Evolutionary conservation across 2,113 vertebrate species (phyloP).

Genomic region (Podilymbus podiceps): DNA sequence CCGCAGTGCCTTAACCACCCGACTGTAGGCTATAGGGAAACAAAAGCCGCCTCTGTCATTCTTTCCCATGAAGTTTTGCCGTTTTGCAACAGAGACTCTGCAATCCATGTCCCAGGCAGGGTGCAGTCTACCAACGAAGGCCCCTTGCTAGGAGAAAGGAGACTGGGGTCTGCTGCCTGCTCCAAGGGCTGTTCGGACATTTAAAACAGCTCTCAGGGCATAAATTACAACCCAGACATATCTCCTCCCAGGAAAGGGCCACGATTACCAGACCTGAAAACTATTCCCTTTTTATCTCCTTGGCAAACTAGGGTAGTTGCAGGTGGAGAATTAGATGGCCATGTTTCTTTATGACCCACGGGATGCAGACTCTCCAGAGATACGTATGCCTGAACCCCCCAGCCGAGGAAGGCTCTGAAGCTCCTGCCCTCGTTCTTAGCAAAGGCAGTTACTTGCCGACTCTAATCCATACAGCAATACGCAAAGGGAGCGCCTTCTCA

Average conservation of each 20-base stretch:
- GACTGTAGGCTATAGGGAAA: not conserved
- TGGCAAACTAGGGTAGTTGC: not conserved
- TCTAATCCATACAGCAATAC: not conserved
- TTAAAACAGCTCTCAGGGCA: not conserved
- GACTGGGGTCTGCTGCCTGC: not conserved
- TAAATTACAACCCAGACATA: not conserved
- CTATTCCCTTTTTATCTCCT: not conserved
- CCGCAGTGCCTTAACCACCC: not conserved
- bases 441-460: not conserved
- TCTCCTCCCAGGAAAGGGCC: not conserved
- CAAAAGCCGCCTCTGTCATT: not conserved
- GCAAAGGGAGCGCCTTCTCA: not conserved
- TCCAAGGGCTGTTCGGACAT: not conserved
- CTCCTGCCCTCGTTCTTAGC: not conserved
- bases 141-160: not conserved
- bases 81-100: not conserved
- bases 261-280: not conserved
- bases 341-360: not conserved
- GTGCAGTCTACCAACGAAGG: not conserved
- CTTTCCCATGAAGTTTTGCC: not conserved
- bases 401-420: not conserved
- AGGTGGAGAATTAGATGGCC: not conserved
- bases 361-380: not conserved
- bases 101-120: not conserved
- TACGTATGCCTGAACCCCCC: accelerated